phyloP scores from a whole-genome alignment of 37 sponge, comb jelly and placozoan species.

The Beroe forskalii region DNA sequence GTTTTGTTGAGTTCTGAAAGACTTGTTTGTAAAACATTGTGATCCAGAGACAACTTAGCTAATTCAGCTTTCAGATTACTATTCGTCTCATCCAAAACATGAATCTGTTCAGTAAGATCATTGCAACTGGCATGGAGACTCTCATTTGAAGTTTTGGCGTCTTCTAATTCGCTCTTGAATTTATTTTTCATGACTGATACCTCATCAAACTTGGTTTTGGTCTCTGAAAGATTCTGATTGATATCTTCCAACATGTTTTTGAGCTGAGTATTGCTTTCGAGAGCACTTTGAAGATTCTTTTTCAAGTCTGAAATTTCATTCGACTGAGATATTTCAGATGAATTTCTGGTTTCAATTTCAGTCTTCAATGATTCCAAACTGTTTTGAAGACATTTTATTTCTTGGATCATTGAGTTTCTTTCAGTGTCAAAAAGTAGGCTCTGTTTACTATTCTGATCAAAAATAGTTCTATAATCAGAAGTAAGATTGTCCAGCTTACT shows the following conservation, averaged over 20 bases:
- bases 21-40: neutral
- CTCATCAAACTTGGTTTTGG: neutral
- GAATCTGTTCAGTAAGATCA: neutral
- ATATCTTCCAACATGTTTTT: neutral
- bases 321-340: neutral
- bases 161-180: neutral
- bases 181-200: neutral
- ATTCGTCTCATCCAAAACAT: neutral
- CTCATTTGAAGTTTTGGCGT: neutral
- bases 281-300: neutral
- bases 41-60: neutral
- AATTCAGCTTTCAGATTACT: neutral
- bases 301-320: neutral
- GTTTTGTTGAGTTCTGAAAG: neutral
- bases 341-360: neutral
- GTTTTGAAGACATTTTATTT: constrained; percentile 9
- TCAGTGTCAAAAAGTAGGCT: neutral
- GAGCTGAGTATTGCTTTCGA: neutral
- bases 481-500: neutral
- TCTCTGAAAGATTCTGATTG: neutral
- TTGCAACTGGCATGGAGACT: neutral
- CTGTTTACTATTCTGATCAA: neutral
- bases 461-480: neutral
- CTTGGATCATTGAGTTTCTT: neutral
- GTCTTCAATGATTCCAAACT: neutral